Evolutionary conservation across 1,140 invertebrate genomes (phyloP), one percentile per base, ranked within the genome.

Genomic region (Bombyx mori): DNA sequence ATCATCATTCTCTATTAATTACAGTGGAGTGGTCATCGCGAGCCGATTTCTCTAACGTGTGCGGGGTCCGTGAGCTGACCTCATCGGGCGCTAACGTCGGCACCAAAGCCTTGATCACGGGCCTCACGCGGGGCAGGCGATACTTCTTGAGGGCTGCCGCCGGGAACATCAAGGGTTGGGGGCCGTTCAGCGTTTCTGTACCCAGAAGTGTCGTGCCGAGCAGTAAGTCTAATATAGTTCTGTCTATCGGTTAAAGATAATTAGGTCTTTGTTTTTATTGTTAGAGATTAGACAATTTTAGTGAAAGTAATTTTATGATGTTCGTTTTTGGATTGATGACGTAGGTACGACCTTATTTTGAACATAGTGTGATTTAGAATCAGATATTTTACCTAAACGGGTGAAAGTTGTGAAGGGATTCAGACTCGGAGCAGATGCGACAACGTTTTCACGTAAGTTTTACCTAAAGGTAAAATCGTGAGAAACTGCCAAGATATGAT

Each of bases 131-230:
- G 61, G 96, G 96, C 6, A 90, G 93, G 42, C 90, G 92, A 57
- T 98, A 98, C 83, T 96, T 94, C 82, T 96, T 98, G 71, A 89
- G 96, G 54, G 95, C 95, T 0, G 90, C 93, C 18, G 93, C 93
- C 56, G 95, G 96, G 51, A 98, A 98, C 80, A 89, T 97, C n/a
- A 96, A 95, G 74, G 97, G 96, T 9, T 98, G 93, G 89, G 95
- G 96, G 48, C 88, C 89, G n/a, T 95, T 90, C 72, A 89, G 92
- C 12, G 89, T 89, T 18, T 93, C 95, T 1, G 93, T 91, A 22
- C 96, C 96, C 1, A 82, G 91, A 42, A 95, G 93, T 68, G 93
- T 97, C 7, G 92, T 96, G 26, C 96, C 97, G 9, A 98, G 96
- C 68, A 96, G 96, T 96, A 85, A 93, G 93, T 92, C 8, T 54